Base-by-base conservation (phyloP, 2,888 invertebrate species). In the Ceraclea dissimilis region DNA sequence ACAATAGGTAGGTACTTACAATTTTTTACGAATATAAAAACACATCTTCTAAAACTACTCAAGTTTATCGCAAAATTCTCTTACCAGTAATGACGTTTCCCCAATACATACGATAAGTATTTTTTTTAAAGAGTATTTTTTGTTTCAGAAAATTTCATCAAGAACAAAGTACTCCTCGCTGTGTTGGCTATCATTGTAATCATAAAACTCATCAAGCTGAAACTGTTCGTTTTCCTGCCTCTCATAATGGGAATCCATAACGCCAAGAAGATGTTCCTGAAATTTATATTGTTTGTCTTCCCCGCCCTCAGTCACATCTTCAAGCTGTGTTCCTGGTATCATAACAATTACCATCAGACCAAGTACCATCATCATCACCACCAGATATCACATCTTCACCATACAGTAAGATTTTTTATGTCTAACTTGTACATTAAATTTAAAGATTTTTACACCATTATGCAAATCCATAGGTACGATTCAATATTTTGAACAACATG, bases 301-400 rank as follows among this genome's bases (percentile, higher is more conserved):
- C 91, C 91, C 1, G 88, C 89, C 0, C 71, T 92, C 60, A 83
- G 88, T 54, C 88, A 90, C 68, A 80, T 92, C 59, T 91, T 91
- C 75, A 91, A 90, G 69, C 75, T 91, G 16, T 92, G 91, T 70
- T 87, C 89, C 4, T 87, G 86, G 76, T 90, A 90, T 66, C 88
- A 89, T 63, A 82, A 85, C 64, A 80, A 80, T 61, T 84, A 81
- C 65, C 85, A 86, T 64, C 79, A 81, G 16, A 84, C 87, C 47
- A 89, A 90, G 67, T 86, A 79, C 66, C 90, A 91, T 69, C 90
- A 90, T 65, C 90, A 90, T 66, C 88, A 88, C 66, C 90, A 90
- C 68, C 78, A 87, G 72, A 84, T 89, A 58, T 84, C 86, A 39
- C 90, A 90, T 73, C 84, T 86, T 64, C 86, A 90, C 71, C 85